A percentile compares a stretch with the other conserved stretches of the same genome.
Conservation (phyloP, 1,140 invertebrate species). For the Cardiocondyla obscurior region DNA sequence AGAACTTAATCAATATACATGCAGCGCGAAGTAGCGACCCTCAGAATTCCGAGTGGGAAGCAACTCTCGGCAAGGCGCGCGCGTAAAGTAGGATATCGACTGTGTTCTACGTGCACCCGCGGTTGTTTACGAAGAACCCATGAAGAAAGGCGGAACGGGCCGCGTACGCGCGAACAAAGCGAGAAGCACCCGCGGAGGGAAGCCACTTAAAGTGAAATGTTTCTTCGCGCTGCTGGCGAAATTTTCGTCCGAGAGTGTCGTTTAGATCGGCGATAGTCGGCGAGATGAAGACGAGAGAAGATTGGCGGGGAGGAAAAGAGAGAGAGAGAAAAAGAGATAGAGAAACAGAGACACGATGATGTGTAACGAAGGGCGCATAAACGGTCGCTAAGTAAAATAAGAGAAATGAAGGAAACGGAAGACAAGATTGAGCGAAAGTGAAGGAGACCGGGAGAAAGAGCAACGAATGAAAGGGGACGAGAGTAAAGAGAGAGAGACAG, state of each 20-base stretch:
- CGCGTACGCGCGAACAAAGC: not conserved
- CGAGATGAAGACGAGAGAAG: conserved; percentile 21
- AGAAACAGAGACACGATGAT: not conserved
- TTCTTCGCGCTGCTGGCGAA: conserved; percentile 56
- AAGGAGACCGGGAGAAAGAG: not conserved
- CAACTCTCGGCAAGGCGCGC: not conserved
- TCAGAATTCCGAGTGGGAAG: conserved; percentile 31
- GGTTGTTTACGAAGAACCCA: conserved; percentile 49
- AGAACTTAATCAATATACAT: conserved; percentile 53
- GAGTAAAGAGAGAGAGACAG: conserved; percentile 23
- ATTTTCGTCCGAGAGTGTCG: conserved; percentile 71
- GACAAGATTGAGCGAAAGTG: conserved; percentile 36
- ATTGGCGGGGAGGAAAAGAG: not conserved
- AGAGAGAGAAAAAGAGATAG: conserved; percentile 8
- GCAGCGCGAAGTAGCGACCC: not conserved
- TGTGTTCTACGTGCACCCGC: not conserved
- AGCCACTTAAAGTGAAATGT: conserved; percentile 67
- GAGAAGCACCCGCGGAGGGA: conserved; percentile 40
- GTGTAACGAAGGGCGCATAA: not conserved
- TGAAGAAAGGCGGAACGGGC: conserved; percentile 29
- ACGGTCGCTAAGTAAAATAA: not conserved
- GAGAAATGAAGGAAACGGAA: not conserved
- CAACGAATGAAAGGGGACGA: conserved; percentile 25
- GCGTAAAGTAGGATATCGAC: conserved; percentile 53
- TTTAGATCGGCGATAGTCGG: conserved; percentile 59